A percentile compares a stretch with the other conserved stretches of the same genome.
phyloP scores from a whole-genome alignment of 2,113 vertebrate genomes.

The Poeciliopsis occidentalis region DNA sequence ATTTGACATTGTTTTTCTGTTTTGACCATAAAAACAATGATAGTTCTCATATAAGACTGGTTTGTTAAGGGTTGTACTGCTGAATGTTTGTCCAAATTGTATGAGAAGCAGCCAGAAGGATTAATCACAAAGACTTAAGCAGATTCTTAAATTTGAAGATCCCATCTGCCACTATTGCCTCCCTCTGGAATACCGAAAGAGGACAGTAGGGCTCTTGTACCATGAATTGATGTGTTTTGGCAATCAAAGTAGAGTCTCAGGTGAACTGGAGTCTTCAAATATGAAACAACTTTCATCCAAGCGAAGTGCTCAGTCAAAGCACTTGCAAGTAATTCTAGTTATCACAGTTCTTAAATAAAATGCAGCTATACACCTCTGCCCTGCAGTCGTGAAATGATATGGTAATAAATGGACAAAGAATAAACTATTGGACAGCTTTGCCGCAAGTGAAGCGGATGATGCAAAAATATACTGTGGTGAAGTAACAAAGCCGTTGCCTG shows the following conservation, averaged over 20 bases:
- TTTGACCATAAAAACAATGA: not conserved
- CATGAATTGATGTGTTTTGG: not conserved
- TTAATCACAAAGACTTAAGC: not conserved
- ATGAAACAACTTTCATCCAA: not conserved
- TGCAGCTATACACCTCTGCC: not conserved
- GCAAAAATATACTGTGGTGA: not conserved
- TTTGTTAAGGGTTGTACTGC: not conserved
- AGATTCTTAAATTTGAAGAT: not conserved
- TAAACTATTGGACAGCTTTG: not conserved
- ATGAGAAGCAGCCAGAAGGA: not conserved
- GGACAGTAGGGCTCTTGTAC: not conserved
- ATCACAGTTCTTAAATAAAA: not conserved
- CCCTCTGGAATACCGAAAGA: not conserved
- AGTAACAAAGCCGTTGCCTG: not conserved
- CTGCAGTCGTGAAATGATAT: not conserved
- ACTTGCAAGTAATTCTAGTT: not conserved
- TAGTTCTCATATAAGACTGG: not conserved
- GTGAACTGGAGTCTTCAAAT: not conserved
- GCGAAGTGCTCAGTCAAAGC: not conserved
- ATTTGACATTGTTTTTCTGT: not conserved
- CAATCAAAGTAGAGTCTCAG: not conserved
- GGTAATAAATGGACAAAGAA: constrained; percentile 6
- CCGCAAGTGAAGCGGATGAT: not conserved
- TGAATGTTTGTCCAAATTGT: not conserved
- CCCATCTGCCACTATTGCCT: not conserved